Base-by-base conservation (phyloP, 2,888 invertebrate genomes). In the Acanthococcus lagerstroemiae region DNA sequence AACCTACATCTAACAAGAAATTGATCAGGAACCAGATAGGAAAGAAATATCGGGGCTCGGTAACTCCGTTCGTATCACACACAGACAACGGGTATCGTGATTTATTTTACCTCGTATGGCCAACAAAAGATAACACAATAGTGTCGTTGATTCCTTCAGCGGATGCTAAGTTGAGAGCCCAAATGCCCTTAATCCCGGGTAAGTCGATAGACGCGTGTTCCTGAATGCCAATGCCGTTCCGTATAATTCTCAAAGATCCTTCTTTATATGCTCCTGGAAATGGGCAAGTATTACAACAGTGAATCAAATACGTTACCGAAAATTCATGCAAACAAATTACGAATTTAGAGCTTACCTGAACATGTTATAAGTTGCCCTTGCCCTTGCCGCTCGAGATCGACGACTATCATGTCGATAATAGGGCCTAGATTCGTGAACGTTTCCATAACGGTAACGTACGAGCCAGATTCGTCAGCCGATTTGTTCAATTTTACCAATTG, bases 351-450 rank as follows among this genome's bases (percentile, higher is more conserved):
- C 67, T 73, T 67, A 79, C 88, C 97, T 0, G 97, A 97, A 75
- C 97, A 99, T 0, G 99, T 99, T 50, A 99, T 94, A 69, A 99
- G 84, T 76, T 95, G 95, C 15, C 95, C 95, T 79, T 99, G 97
- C 0, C 97, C 97, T 76, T 95, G 95, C 17, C 92, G 80, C 77
- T 97, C 96, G 69, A 96, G 81, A 78, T 97, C 96, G 2, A 96
- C 96, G 1, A 97, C 92, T 70, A 94, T 92, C 90, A 97, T 95
- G 76, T 97, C 97, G 22, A 95, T 84, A 71, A 99, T 96, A 0
- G 99, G 97, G 3, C 95, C 97, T 50, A 99, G 81, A 78, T 96
- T 97, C 25, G 95, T 94, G 78, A 95, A 97, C 15, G 87, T 90
- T 78, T 99, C 97, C 88, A 99, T 90, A 0, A 90, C 84, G 72